Conservation (phyloP, 2,888 invertebrate genomes). For the Arge pagana region DNA sequence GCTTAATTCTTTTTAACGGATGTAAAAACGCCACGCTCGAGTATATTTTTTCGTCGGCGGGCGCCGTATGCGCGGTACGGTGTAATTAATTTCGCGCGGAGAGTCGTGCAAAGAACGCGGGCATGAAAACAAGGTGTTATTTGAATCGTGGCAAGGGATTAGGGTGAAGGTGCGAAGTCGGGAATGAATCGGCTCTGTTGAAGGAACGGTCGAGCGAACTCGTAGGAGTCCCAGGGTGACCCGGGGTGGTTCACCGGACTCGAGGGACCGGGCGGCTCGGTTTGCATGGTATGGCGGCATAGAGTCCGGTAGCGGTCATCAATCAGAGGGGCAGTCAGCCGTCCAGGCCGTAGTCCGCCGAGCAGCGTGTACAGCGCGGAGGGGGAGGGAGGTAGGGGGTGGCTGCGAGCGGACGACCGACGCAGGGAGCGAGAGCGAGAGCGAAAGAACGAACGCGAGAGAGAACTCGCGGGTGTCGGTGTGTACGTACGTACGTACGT, state of each 20-base stretch:
- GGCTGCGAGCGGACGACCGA: slow-evolving; percentile 28
- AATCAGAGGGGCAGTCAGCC: slow-evolving; percentile 52
- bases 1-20: no score
- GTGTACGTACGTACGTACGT: slow-evolving; percentile 29
- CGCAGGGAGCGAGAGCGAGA: slow-evolving; percentile 51
- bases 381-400: slow-evolving; percentile 31
- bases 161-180: slow-evolving; percentile 36
- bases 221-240: slow-evolving; percentile 16
- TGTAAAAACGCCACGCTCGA: no score
- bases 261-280: slow-evolving; percentile 16
- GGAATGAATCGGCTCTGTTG: slow-evolving; percentile 37
- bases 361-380: slow-evolving; percentile 38
- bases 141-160: slow-evolving; percentile 32
- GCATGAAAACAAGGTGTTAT: slow-evolving; percentile 32
- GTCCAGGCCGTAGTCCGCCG: slow-evolving; percentile 51
- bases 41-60: no score
- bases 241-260: slow-evolving; percentile 1
- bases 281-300: slow-evolving; percentile 34
- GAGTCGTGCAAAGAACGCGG: neutral
- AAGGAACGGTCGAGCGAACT: slow-evolving; percentile 29
- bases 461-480: slow-evolving; percentile 49
- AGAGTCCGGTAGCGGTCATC: slow-evolving; percentile 56
- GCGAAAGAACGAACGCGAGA: slow-evolving; percentile 40
- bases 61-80: slow-evolving; percentile 38
- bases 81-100: slow-evolving; percentile 14